Percentiles rank a stretch among this genome's conserved stretches.
These are phyloP conservation scores for Rattus norvegicus DNA, from an alignment of 2,113 vertebrate genomes.

Conservation along the genomic window GRCr8 NC_086031.1:5632001-5632500, in stretches of 20 bases:
- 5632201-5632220: no score
- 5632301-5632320: neutral
- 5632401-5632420: neutral
- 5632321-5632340: neutral
- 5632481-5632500: neutral
- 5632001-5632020: no score
- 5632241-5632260: neutral
- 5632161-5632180: neutral
- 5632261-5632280: neutral
- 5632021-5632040: neutral
- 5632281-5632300: neutral
- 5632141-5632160: neutral
- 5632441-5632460: neutral
- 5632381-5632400: rapidly evolving
- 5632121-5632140: neutral
- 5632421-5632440: neutral
- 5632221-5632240: neutral
- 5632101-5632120: no score
- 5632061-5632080: neutral
- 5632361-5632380: neutral
- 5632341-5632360: neutral
- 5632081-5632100: no score
- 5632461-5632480: neutral
- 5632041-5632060: no score
- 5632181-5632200: neutral